Conservation (phyloP, 2,888 invertebrate genomes). For the Stenoptilia bipunctidactyla region DNA sequence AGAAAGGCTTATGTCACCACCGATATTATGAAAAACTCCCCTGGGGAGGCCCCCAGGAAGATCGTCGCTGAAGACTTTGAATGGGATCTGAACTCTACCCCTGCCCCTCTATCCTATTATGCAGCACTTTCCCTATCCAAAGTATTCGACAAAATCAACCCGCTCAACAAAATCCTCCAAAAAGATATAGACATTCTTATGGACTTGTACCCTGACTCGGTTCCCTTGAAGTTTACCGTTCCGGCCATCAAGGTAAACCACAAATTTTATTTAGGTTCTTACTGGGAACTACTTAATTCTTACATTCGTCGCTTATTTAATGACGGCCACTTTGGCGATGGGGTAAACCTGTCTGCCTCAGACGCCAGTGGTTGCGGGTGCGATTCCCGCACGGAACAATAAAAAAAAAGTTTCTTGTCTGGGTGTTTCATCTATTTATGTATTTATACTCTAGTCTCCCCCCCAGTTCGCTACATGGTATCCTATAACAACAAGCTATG, state of each 20-base stretch:
- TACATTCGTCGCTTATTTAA: neutral
- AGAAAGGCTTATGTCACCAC: conserved; percentile 40
- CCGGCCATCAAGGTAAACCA: conserved; percentile 60
- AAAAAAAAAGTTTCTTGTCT: no score
- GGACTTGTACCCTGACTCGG: conserved; percentile 71
- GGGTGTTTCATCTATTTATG: no score
- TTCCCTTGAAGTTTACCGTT: conserved; percentile 69
- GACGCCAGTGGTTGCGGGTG: no score
- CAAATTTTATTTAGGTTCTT: no score
- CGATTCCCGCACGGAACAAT: no score
- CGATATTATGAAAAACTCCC: conserved; percentile 28
- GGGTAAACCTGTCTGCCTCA: no score
- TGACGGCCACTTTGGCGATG: no score
- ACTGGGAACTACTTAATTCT: no score
- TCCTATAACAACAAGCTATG: no score
- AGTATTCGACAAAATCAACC: conserved; percentile 57
- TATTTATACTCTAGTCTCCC: no score
- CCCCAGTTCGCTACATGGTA: no score
- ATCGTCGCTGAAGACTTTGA: conserved; percentile 53
- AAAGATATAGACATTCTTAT: conserved; percentile 71
- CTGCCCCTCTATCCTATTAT: conserved; percentile 46
- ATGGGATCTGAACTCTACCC: conserved; percentile 51
- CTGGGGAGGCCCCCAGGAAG: conserved; percentile 35
- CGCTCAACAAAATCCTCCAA: conserved; percentile 67
- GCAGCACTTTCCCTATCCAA: conserved; percentile 40